phyloP scores from a whole-genome alignment of 2,888 invertebrate species.

The Calephelis perditalis region DNA sequence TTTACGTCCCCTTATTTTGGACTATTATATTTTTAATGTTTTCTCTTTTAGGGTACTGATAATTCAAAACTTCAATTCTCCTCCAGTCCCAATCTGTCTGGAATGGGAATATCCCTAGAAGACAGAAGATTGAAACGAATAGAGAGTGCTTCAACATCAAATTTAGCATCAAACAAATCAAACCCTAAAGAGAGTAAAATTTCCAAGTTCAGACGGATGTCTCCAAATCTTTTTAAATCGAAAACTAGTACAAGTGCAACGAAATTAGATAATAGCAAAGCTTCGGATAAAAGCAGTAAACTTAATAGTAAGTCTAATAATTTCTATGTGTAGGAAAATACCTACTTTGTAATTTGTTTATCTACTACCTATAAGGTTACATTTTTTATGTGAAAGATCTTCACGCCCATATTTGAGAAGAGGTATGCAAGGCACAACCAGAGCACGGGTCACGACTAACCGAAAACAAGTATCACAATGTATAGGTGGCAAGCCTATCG shows the following conservation, averaged over 20 bases:
- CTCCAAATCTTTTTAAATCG: slow-evolving; percentile 53
- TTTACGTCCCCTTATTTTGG: too few relatives aligned
- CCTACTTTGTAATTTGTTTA: too few relatives aligned
- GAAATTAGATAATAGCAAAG: slow-evolving; percentile 40
- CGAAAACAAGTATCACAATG: too few relatives aligned
- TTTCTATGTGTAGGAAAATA: neutral
- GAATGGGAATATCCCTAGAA: slow-evolving; percentile 42
- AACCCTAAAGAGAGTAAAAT: slow-evolving; percentile 40
- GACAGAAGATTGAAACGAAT: slow-evolving; percentile 44
- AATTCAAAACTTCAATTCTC: slow-evolving; percentile 53
- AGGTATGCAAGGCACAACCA: too few relatives aligned
- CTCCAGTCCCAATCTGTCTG: slow-evolving; percentile 62
- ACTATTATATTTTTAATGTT: too few relatives aligned
- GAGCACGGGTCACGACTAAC: too few relatives aligned
- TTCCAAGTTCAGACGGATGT: slow-evolving; percentile 49
- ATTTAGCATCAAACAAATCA: slow-evolving; percentile 37
- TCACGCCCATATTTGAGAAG: too few relatives aligned
- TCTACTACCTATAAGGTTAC: too few relatives aligned
- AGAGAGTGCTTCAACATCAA: slow-evolving; percentile 58
- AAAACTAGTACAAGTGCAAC: slow-evolving; percentile 36
- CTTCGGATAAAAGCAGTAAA: slow-evolving; percentile 41
- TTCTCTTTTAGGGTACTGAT: slow-evolving; percentile 47
- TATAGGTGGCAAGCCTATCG: too few relatives aligned
- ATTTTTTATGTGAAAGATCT: too few relatives aligned
- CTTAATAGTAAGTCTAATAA: slow-evolving; percentile 45